These are phyloP conservation scores for Marasmarcha lunaedactyla DNA, from an alignment of 2,888 invertebrate species.

Conservation along the genomic window DNA sequence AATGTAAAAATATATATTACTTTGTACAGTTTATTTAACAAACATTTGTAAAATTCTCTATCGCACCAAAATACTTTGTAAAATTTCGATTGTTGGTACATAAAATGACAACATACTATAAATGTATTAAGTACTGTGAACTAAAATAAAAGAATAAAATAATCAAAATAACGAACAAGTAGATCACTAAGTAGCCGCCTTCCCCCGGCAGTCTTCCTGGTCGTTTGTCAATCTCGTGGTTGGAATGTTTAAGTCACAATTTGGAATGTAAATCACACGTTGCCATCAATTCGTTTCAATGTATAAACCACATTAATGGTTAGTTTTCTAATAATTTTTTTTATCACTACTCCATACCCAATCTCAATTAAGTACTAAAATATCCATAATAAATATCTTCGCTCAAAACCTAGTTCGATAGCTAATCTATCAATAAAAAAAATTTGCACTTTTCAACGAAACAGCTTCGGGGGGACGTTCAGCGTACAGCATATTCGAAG, in stretches of 20 bases:
- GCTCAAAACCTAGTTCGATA: conserved; percentile 48
- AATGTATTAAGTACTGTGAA: conserved; percentile 43
- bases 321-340: conserved; percentile 15
- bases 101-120: conserved; percentile 44
- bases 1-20: conserved; percentile 70
- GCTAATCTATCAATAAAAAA: conserved; percentile 50
- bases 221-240: conserved; percentile 30
- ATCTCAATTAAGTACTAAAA: conserved; percentile 55
- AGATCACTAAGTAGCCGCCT: conserved; percentile 38
- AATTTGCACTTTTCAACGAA: conserved; percentile 58
- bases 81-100: conserved; percentile 27
- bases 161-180: conserved; percentile 31
- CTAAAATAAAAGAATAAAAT: conserved; percentile 41
- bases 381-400: conserved; percentile 60
- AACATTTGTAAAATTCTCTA: conserved; percentile 67
- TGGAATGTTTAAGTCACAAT: conserved; percentile 42
- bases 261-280: conserved; percentile 35
- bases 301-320: conserved; percentile 17
- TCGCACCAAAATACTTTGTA: conserved; percentile 67
- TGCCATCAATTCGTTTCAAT: conserved; percentile 8
- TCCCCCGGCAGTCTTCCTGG: conserved; percentile 45
- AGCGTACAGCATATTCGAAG: conserved; percentile 58
- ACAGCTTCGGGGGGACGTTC: conserved; percentile 66
- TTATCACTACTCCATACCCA: conserved; percentile 32
- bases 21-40: conserved; percentile 62